Evolutionary conservation across 2,888 invertebrate genomes (phyloP), one percentile per base, ranked within the genome.

Genomic region (Parochlus steinenii): DNA sequence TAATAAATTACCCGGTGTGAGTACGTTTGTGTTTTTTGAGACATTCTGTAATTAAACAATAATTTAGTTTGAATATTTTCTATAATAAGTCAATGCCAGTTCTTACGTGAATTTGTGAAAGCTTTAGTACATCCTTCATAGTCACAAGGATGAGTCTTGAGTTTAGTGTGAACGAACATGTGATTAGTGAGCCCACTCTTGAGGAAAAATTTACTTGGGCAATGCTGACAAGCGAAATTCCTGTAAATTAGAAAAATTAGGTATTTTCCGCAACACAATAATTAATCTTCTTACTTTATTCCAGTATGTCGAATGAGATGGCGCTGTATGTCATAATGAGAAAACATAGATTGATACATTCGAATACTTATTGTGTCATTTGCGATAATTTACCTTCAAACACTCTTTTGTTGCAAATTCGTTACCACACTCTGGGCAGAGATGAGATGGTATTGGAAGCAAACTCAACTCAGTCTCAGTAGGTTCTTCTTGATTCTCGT

Each of bases 1-100:
- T 18, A 18, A 70, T 69, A 37, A 66, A 62, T 32, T 71, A 61
- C 0, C 71, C 72, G 0, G 69, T 64, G 44, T 74, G 75, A 10
- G 70, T 73, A 27, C 71, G 52, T 45, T 66, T 62, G 47, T 76
- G 76, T 30, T 75, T 67, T 47, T 69, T 71, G 18, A 76, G 51
- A 1, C 67, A 65, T n/a, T n/a, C n/a, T n/a, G n/a, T n/a, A n/a
- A n/a, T n/a, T n/a, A n/a, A n/a, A n/a, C n/a, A n/a, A n/a, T n/a
- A n/a, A n/a, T n/a, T n/a, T n/a, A n/a, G n/a, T n/a, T n/a, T n/a
- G n/a, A n/a, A n/a, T n/a, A n/a, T n/a, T n/a, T n/a, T n/a, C n/a
- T n/a, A n/a, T n/a, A n/a, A n/a, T n/a, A n/a, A n/a, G n/a, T n/a
- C n/a, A n/a, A n/a, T n/a, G n/a, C n/a, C n/a, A n/a, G n/a, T n/a